Conservation (phyloP, 2,113 vertebrate genomes). For the Oceanodroma tethys region DNA sequence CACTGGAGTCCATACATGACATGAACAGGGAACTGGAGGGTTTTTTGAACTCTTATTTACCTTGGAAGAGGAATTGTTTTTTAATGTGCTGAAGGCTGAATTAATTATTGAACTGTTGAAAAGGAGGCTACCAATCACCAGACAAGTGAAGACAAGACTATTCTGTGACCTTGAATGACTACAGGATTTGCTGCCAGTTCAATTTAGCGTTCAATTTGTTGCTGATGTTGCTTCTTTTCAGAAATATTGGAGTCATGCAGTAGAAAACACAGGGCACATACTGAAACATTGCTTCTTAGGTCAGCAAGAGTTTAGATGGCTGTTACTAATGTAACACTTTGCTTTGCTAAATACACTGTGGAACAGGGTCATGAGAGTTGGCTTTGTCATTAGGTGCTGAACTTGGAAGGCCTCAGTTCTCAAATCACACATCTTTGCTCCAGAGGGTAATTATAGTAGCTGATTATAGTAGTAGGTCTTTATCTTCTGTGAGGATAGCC, state of each 20-base stretch:
- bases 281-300: not conserved
- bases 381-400: not conserved
- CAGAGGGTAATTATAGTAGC: not conserved
- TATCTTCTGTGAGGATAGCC: not conserved
- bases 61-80: slow-evolving; percentile 8
- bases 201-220: slow-evolving; percentile 18
- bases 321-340: not conserved
- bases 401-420: not conserved
- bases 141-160: slow-evolving; percentile 1
- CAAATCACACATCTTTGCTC: not conserved
- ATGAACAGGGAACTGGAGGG: not conserved
- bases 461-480: not conserved
- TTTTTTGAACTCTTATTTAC: not conserved
- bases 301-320: not conserved
- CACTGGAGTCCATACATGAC: not conserved
- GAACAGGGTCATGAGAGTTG: not conserved
- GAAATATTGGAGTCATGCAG: not conserved
- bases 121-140: slow-evolving; percentile 31
- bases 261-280: not conserved
- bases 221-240: slow-evolving; percentile 35
- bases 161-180: slow-evolving; percentile 33
- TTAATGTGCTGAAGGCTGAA: slow-evolving; percentile 9
- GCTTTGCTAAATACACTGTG: not conserved
- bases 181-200: slow-evolving; percentile 49
- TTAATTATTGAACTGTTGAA: slow-evolving; percentile 26